A percentile compares a stretch with the other conserved stretches of the same genome.
Evolutionary conservation across 2,888 invertebrate species (phyloP).

Genomic region (Scrobipalpa atriplicella): DNA sequence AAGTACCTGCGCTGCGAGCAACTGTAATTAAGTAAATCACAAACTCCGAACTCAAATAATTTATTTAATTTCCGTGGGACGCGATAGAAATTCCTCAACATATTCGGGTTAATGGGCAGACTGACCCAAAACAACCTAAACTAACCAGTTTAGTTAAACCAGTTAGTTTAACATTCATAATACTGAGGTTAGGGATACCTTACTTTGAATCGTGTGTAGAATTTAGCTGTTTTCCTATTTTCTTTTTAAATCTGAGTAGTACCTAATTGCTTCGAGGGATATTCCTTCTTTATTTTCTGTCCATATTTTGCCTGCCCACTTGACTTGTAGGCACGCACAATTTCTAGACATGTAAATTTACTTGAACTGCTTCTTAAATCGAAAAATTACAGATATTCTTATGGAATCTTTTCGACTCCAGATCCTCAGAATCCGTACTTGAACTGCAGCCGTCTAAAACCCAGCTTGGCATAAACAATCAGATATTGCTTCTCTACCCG

Average conservation of each 20-base stretch:
- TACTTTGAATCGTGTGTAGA: neutral
- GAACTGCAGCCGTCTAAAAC: neutral
- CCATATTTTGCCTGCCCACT: no score
- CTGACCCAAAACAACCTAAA: constrained; percentile 7
- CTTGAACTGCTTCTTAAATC: no score
- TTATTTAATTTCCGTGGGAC: constrained; percentile 2
- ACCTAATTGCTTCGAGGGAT: no score
- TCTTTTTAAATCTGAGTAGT: no score
- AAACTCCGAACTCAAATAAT: neutral
- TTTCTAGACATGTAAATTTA: no score
- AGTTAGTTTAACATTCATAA: neutral
- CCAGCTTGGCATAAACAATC: constrained; percentile 36
- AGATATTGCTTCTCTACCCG: constrained; percentile 35
- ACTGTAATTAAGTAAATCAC: neutral
- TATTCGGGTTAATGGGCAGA: constrained; percentile 7
- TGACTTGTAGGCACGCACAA: no score
- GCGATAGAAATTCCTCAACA: constrained; percentile 8
- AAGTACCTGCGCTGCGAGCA: no score
- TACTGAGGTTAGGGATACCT: neutral
- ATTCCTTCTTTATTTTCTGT: no score
- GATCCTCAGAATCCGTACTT: neutral
- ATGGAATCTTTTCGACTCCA: no score
- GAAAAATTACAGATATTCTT: no score
- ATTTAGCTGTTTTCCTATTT: neutral
- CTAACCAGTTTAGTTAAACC: constrained; percentile 9